These are phyloP conservation scores for Euleptes europaea DNA, from an alignment of 2,113 vertebrate genomes.

Conservation along the genomic window DNA sequence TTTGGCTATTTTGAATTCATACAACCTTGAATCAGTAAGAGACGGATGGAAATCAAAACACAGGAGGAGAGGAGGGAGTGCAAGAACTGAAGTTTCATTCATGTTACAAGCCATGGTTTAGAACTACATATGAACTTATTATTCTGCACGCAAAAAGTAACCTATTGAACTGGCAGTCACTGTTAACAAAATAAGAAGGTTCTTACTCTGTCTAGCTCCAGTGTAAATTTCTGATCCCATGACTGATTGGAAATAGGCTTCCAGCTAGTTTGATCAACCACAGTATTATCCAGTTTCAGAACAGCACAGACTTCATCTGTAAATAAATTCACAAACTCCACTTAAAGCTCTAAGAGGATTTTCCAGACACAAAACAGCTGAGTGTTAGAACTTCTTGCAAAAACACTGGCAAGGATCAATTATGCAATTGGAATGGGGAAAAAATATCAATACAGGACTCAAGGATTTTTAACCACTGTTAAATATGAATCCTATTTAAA, in stretches of 20 bases:
- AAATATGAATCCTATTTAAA: constrained; percentile 21
- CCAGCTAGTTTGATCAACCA: constrained; percentile 97
- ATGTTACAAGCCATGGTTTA: neutral
- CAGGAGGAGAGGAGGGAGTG: no score
- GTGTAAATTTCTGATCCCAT: constrained; percentile 99
- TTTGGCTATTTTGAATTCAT: no score
- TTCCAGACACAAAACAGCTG: constrained; percentile 58
- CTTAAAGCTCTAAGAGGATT: constrained; percentile 72
- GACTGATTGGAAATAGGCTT: constrained; percentile 96
- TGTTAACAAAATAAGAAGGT: constrained; percentile 22
- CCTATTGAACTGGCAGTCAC: neutral
- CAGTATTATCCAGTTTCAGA: constrained; percentile 98
- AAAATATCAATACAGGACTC: neutral
- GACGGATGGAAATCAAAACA: no score
- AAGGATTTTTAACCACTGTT: neutral
- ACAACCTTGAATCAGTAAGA: no score
- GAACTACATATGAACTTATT: neutral
- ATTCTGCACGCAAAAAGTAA: neutral
- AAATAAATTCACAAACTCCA: constrained; percentile 72
- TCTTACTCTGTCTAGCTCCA: constrained; percentile 98
- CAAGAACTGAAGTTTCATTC: neutral
- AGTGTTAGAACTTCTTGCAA: constrained; percentile 41
- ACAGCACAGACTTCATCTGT: constrained; percentile 97
- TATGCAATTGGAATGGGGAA: neutral
- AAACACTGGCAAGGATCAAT: constrained; percentile 41